phyloP scores from a whole-genome alignment of 2,888 invertebrate genomes.

The Dynastes tityus region DNA sequence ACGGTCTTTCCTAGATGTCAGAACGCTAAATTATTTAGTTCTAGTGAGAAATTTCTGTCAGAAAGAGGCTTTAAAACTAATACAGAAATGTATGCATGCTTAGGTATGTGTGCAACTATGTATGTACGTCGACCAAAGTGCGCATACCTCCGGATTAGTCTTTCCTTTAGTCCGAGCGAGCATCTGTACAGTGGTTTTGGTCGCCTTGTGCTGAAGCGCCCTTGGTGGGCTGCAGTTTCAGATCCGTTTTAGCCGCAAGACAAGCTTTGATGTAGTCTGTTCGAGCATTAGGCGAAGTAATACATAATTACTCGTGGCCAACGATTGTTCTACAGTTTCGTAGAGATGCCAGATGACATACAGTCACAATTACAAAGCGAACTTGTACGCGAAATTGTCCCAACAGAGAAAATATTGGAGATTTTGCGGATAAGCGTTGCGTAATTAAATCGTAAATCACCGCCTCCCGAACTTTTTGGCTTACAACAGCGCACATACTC shows the following conservation, averaged over 20 bases:
- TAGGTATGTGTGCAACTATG: not conserved
- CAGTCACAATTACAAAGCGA: not conserved
- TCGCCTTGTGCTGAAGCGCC: not conserved
- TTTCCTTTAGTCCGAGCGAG: conserved; percentile 6
- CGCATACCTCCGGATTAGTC: conserved; percentile 11
- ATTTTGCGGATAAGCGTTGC: too few species aligned
- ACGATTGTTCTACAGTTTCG: not conserved
- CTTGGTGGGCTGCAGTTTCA: not conserved
- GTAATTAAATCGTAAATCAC: too few species aligned
- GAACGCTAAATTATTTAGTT: conserved; percentile 33
- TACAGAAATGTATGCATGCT: not conserved
- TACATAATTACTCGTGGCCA: conserved; percentile 25
- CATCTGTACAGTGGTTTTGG: not conserved
- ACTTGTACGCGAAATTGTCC: too few species aligned
- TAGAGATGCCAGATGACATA: not conserved
- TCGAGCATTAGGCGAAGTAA: conserved; percentile 27
- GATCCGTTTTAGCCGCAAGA: conserved; percentile 22
- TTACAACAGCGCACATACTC: too few species aligned
- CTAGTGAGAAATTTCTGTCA: conserved; percentile 32
- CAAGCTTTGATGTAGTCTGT: conserved; percentile 34
- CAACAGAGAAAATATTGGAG: too few species aligned
- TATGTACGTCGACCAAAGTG: not conserved
- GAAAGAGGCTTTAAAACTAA: conserved; percentile 5
- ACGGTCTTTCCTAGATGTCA: conserved; percentile 17
- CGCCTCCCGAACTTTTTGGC: too few species aligned